Percentiles rank a stretch among this genome's conserved stretches.
Evolutionary conservation across 64 coral and sea anemone genomes (phyloP).

Genomic region (Porites lutea): DNA sequence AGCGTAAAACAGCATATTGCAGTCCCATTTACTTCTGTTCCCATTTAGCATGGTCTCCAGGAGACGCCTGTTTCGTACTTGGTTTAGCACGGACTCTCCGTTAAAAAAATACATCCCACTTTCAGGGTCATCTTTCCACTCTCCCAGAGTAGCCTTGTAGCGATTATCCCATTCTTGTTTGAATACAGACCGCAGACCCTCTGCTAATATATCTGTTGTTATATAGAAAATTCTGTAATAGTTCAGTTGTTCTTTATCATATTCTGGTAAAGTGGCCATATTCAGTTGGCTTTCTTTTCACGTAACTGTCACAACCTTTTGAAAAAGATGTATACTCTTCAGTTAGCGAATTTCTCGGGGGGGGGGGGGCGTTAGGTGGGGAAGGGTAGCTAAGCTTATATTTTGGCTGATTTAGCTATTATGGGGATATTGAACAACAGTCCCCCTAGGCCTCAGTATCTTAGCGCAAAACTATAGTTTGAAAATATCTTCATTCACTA

Average conservation of each 20-base stretch:
- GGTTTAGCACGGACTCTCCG: neutral
- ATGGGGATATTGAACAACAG: no score
- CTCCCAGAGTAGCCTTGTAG: neutral
- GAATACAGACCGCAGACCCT: conserved; percentile 5
- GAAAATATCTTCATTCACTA: no score
- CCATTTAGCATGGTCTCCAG: conserved; percentile 16
- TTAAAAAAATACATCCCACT: conserved; percentile 22
- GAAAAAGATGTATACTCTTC: no score
- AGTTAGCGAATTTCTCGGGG: no score
- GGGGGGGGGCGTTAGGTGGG: no score
- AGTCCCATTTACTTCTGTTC: conserved; percentile 18
- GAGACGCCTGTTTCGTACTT: neutral
- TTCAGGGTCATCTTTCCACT: neutral
- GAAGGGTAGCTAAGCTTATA: no score
- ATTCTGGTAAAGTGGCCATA: neutral
- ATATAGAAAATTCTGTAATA: neutral
- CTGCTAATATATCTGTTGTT: neutral
- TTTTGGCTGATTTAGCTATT: no score
- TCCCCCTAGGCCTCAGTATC: no score
- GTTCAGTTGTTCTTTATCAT: neutral
- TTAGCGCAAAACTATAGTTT: no score
- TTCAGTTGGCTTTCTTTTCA: no score
- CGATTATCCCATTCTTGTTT: conserved; percentile 13
- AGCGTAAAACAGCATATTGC: conserved; percentile 27
- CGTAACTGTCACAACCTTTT: no score